Evolutionary conservation across 1,140 invertebrate species (phyloP), one percentile per base, ranked within the genome.

Genomic region (Colletes gigas): DNA sequence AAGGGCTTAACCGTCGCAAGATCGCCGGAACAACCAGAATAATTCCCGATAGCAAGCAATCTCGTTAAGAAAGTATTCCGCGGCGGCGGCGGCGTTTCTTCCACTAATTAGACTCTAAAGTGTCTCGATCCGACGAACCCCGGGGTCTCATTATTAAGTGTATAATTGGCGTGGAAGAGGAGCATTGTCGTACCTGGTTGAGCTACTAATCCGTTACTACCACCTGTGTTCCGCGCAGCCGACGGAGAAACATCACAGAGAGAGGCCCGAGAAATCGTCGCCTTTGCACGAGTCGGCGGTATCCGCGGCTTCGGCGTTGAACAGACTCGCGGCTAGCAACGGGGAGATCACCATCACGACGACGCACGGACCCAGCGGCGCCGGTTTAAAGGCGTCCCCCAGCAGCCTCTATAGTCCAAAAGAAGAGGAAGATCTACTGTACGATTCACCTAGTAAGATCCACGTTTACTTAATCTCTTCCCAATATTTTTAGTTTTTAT

Each of bases 321-420:
- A 94, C 89, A 95, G 96, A 94, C 94, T 97, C 81, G 95, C 96
- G 66, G 94, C 96, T 62, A 96, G 94, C 74, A 97, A 97, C 88
- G 96, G 96, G 21, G 97, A 97, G 93, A 95, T 97, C 62, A 97
- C 96, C 52, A 97, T 97, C 88, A 97, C 96, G 68, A 96, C 96
- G 65, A 96, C 96, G 55, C 94, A 95, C 81, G 95, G 95, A 59
- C 94, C 94, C 65, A 94, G 94, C 15, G 79, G 87, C 57, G 83
- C 71, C 66, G 88, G 89, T 41, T 72, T 93, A 44, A 93, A 93
- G 77, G 88, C 92, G 8, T 92, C 91, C 14, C 92, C 93, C 0
- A 89, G 87, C 30, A 93, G 90, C 87, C 87, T 93, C 79, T 92
- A 92, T 83, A 93, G 92, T 87, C 90, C 92, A 14, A 92, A 92